Conservation (phyloP, 2,888 invertebrate species). For the Allolobophora icterica region DNA sequence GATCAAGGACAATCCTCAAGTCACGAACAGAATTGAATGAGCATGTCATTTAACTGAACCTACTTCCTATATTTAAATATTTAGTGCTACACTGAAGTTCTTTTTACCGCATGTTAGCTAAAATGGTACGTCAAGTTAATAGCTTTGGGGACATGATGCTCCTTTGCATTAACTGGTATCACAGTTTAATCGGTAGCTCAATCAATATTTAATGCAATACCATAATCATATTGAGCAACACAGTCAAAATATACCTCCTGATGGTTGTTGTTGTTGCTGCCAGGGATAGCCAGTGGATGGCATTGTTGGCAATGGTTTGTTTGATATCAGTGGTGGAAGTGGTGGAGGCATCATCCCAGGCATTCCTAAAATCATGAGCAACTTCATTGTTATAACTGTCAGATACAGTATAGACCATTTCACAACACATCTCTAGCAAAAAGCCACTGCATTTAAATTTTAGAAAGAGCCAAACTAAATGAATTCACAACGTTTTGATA, state of each 20-base stretch:
- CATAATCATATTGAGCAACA: background rate
- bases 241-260: background rate
- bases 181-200: background rate
- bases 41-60: no score
- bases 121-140: no score
- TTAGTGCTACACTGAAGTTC: no score
- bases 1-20: no score
- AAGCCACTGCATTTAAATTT: constrained; percentile 18
- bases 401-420: background rate
- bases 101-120: no score
- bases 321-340: constrained; percentile 2
- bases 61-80: no score
- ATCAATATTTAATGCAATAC: background rate
- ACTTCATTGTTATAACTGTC: background rate
- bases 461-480: background rate
- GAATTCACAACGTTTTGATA: background rate
- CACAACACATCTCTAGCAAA: background rate
- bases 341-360: constrained; percentile 28
- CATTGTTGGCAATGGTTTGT: constrained; percentile 18
- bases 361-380: constrained; percentile 12
- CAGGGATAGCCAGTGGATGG: constrained; percentile 23
- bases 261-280: background rate
- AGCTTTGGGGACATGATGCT: no score
- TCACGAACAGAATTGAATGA: no score
- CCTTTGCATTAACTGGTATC: no score